A percentile compares a stretch with the other conserved stretches of the same genome.
phyloP scores from a whole-genome alignment of 2,888 invertebrate species.

The Schizaphis graminum region DNA sequence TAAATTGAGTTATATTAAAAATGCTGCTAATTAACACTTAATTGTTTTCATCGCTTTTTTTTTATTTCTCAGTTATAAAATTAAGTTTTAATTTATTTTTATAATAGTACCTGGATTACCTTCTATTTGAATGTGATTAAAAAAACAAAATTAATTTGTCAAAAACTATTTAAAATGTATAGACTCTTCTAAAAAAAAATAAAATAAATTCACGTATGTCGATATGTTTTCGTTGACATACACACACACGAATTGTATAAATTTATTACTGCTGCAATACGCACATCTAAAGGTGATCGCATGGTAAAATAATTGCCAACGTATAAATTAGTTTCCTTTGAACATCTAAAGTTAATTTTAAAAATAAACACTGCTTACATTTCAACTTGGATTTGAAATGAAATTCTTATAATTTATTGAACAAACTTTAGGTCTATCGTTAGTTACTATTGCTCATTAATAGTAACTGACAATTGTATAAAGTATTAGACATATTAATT shows the following conservation, averaged over 20 bases:
- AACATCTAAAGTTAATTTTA: neutral
- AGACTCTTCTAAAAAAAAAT: neutral
- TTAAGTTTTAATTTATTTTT: neutral
- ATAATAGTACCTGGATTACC: neutral
- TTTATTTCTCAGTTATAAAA: neutral
- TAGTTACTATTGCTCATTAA: neutral
- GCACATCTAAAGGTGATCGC: neutral
- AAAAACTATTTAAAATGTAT: neutral
- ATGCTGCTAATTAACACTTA: neutral
- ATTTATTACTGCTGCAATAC: neutral
- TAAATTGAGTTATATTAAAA: neutral
- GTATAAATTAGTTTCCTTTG: neutral
- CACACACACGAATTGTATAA: neutral
- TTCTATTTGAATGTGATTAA: neutral
- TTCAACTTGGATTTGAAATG: neutral
- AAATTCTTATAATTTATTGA: neutral
- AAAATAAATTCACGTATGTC: neutral
- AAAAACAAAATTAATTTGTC: neutral
- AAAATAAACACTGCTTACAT: neutral
- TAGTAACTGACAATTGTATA: neutral
- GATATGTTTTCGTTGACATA: neutral
- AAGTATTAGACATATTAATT: neutral
- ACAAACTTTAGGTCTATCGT: neutral
- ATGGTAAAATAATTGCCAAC: neutral
- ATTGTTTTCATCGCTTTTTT: neutral